These are phyloP conservation scores for Corythornis vintsioides DNA, from an alignment of 2,113 vertebrate genomes.

Conservation along the genomic window DNA sequence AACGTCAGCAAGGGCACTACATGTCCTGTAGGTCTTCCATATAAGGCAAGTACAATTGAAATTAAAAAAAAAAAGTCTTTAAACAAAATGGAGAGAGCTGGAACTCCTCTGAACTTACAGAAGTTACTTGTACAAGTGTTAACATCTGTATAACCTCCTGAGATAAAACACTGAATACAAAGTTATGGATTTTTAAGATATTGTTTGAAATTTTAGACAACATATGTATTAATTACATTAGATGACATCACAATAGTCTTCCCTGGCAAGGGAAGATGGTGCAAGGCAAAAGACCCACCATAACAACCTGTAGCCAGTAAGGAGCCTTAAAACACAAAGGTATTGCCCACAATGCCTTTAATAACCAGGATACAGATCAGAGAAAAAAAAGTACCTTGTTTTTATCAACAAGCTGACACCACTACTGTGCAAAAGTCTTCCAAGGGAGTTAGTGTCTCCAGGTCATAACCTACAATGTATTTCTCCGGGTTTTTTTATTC, in stretches of 20 bases:
- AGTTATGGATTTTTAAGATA: neutral
- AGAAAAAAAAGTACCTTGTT: neutral
- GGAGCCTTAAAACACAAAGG: neutral
- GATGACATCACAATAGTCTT: neutral
- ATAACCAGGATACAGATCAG: neutral
- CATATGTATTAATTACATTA: neutral
- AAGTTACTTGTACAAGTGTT: neutral
- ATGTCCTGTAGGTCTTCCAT: neutral
- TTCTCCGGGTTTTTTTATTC: neutral
- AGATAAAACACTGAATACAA: neutral
- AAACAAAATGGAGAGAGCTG: neutral
- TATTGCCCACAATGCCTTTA: neutral
- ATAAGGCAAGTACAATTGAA: neutral
- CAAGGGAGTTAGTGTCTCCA: neutral
- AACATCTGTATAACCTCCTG: neutral
- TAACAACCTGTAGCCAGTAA: neutral
- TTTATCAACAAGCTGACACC: neutral
- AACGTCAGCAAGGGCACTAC: neutral
- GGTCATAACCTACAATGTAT: rapidly evolving
- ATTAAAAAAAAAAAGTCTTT: neutral
- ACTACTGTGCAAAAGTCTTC: neutral
- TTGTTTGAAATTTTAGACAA: neutral
- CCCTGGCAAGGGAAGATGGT: neutral
- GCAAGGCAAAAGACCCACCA: neutral
- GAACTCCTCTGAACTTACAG: neutral